Evolutionary conservation across 2,888 invertebrate genomes (phyloP), one percentile per base, ranked within the genome.

Genomic region (Drosophila longiperda): DNA sequence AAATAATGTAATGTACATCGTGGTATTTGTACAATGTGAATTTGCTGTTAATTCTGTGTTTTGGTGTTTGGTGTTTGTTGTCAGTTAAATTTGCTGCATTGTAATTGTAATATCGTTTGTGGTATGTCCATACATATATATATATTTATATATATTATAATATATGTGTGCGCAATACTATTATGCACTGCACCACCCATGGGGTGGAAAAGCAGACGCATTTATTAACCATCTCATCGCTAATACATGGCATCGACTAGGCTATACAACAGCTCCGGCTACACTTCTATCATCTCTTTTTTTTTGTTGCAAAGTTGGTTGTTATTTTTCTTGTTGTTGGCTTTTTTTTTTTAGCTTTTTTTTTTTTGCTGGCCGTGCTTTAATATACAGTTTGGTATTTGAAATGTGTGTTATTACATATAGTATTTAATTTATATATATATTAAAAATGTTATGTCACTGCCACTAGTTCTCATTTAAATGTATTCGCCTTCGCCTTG

Each of bases 121-220:
- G 7, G 40, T 55, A n/a, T 75, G 66, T 55, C 15, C 54, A 54
- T 66, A 68, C 71, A 70, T 29, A 29, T 29, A 29, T 29, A 29
- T 29, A 29, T 29, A 29, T 29, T 5, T 29, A 29, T 29, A 29
- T 29, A 29, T 29, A 67, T 64, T 63, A 68, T 70, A 65, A 68
- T 71, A 70, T 67, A 71, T 66, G 32, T 78, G 77, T 86, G 52
- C 68, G 69, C 84, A 80, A 66, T 66, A 48, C 65, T 59, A 34
- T 55, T 15, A 66, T 74, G 79, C 78, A 81, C 78, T 82, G 74
- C 86, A 77, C 76, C 85, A 78, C 77, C 77, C 85, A 85, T 85
- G 88, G 85, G 85, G 85, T 85, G 90, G 84, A 89, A 75, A 82
- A 79, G 89, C 85, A 76, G 79, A 81, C 71, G 83, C 67, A 89